A percentile compares a stretch with the other conserved stretches of the same genome.
These are phyloP conservation scores for Botrylloides violaceus DNA, from an alignment of 23 tunicate genomes.

Conservation along the genomic window DNA sequence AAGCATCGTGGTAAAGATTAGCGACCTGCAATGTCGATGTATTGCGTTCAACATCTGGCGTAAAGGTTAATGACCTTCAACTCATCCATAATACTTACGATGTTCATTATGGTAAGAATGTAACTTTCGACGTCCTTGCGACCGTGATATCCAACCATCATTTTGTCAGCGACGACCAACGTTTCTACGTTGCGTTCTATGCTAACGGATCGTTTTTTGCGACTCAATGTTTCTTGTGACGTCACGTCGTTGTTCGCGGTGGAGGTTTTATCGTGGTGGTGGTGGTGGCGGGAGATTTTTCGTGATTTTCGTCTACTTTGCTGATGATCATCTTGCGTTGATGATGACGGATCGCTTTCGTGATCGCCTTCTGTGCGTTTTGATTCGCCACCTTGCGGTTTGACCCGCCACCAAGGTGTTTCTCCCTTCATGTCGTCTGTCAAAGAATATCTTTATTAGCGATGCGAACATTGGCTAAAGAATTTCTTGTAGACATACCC, in stretches of 20 bases:
- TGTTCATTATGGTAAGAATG: conserved; percentile 96
- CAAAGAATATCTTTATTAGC: not conserved
- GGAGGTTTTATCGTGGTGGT: conserved; percentile 8
- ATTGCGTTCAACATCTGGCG: not conserved
- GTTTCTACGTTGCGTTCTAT: conserved; percentile 85
- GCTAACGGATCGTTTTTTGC: conserved; percentile 59
- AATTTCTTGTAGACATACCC: conserved; percentile 23
- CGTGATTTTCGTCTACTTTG: not conserved
- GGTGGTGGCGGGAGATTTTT: conserved; percentile 29
- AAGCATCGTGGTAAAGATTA: conserved; percentile 88
- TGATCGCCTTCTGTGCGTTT: not conserved
- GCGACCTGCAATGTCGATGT: conserved; percentile 36
- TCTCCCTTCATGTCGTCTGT: conserved; percentile 56
- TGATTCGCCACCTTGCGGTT: conserved; percentile 25
- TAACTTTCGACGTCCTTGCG: conserved; percentile 77
- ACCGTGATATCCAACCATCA: conserved; percentile 86
- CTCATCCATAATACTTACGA: conserved; percentile 44
- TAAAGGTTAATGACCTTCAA: not conserved
- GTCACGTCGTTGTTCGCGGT: conserved; percentile 12
- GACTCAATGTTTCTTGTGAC: conserved; percentile 1
- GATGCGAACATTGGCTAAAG: not conserved
- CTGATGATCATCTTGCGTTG: not conserved
- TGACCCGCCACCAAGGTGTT: conserved; percentile 66
- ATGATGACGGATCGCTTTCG: not conserved
- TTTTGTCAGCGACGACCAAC: conserved; percentile 91